Evolutionary conservation across 2,113 vertebrate species (phyloP).

Genomic region (Lepidothrix coronata): DNA sequence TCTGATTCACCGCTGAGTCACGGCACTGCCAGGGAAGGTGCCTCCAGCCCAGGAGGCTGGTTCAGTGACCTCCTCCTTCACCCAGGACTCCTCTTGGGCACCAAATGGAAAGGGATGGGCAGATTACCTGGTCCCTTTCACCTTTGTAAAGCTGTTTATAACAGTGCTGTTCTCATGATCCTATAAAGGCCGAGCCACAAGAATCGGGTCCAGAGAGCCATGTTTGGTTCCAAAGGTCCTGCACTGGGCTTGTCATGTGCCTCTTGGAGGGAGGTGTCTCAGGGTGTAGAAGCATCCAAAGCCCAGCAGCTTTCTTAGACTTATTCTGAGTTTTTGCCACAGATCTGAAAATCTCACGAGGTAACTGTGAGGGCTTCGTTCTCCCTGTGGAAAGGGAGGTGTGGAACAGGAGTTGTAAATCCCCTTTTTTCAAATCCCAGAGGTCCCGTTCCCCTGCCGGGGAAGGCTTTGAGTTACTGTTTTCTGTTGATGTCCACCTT

Average conservation of each 20-base stretch:
- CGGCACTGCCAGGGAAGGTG: background rate
- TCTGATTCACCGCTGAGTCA: constrained; percentile 36
- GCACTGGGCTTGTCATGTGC: background rate
- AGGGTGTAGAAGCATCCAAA: background rate
- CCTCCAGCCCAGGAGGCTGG: background rate
- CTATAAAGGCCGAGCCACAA: background rate
- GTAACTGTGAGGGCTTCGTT: background rate
- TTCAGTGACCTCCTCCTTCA: background rate
- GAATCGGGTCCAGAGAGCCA: background rate
- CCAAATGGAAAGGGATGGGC: background rate
- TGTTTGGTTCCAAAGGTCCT: constrained; percentile 45
- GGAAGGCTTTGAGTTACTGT: constrained; percentile 48
- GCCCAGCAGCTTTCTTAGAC: background rate
- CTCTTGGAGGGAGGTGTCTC: background rate
- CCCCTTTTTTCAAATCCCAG: background rate
- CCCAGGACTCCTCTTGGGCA: background rate
- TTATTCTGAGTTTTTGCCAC: background rate
- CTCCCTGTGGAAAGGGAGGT: background rate
- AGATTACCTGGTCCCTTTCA: constrained; percentile 18
- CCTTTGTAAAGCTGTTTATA: background rate
- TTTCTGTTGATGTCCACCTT: constrained; percentile 42
- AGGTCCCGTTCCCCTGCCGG: background rate
- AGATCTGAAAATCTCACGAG: background rate
- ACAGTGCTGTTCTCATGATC: background rate
- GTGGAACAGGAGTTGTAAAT: background rate